Conservation (phyloP, 1,140 invertebrate species). For the Drosophila littoralis region DNA sequence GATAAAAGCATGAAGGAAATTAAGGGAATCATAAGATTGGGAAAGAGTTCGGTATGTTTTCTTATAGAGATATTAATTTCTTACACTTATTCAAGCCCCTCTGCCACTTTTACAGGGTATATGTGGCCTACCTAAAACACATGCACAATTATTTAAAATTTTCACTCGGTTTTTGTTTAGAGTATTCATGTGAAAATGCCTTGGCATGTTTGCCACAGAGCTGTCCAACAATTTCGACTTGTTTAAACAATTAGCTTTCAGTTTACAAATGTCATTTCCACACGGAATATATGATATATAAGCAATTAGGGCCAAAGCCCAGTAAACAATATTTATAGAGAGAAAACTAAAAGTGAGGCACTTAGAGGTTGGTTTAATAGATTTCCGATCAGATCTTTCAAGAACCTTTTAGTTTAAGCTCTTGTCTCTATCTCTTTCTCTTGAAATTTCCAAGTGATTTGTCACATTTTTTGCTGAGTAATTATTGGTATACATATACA, state of each 20-base stretch:
- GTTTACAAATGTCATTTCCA: conserved; percentile 28
- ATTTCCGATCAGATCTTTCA: not conserved
- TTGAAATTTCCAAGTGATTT: not conserved
- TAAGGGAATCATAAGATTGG: no score
- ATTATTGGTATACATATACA: no score
- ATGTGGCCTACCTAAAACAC: not conserved
- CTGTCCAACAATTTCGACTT: conserved; percentile 42
- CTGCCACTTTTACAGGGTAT: not conserved
- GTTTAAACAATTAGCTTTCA: conserved; percentile 66
- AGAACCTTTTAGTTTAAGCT: not conserved
- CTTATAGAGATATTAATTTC: no score
- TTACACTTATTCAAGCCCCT: not conserved
- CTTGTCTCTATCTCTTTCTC: no score
- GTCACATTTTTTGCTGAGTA: no score
- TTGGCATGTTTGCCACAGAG: conserved; percentile 45
- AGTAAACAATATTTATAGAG: not conserved
- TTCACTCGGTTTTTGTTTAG: conserved; percentile 45
- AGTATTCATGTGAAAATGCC: conserved; percentile 56
- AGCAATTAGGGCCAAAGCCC: no score
- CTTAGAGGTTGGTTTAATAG: no score
- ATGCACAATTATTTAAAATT: conserved; percentile 10
- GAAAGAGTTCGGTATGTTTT: no score
- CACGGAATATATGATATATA: not conserved
- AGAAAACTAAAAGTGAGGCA: not conserved
- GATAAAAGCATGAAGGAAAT: no score